Base-by-base conservation (phyloP, 1,140 invertebrate genomes). In the Melanaphis sacchari region DNA sequence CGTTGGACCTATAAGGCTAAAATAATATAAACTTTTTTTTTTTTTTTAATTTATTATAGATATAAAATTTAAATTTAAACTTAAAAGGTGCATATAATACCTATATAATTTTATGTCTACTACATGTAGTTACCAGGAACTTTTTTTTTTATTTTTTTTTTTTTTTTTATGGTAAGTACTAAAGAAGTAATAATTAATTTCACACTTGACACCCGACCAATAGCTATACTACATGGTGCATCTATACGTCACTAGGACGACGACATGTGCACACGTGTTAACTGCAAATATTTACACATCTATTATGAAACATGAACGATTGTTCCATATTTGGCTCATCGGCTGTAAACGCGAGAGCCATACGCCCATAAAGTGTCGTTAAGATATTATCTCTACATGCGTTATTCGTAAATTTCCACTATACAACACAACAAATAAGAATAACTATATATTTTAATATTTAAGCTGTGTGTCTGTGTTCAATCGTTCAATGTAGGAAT, bases 241-340 rank as follows among this genome's bases (percentile, higher is more conserved):
- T 66, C 31, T 15, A n/a, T n/a, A 66, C 31, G 11, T 4, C 11
- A 3, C 31, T 66, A 31, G 31, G 11, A 31, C 26, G 31, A 66
- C 31, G 26, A 31, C 59, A 84, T 46, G 26, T 43, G 40, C 24
- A 89, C 87, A 89, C 87, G 46, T 89, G 87, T 89, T 89, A 15
- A 89, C 21, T 38, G 87, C 41, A 89, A 89, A 89, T 89, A 89
- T 89, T 89, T 89, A 89, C 49, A 22, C 46, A 26, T 36, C 49
- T n/a, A 85, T 85, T 49, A 49, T 49, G 46, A 49, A 49, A 49
- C 21, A n/a, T 9, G 22, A 22, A 52, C 87, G 46, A 38, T 54
- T 52, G 22, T 52, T 89, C 85, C 4, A 43, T 43, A 11, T 26
- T 31, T 49, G 46, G 46, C 46, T 49, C 46, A 49, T 49, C 46